Evolutionary conservation across 2,797 vertebrate genomes (phyloP), one percentile per base, ranked within the genome.

Genomic region (Ciconia nigra): DNA sequence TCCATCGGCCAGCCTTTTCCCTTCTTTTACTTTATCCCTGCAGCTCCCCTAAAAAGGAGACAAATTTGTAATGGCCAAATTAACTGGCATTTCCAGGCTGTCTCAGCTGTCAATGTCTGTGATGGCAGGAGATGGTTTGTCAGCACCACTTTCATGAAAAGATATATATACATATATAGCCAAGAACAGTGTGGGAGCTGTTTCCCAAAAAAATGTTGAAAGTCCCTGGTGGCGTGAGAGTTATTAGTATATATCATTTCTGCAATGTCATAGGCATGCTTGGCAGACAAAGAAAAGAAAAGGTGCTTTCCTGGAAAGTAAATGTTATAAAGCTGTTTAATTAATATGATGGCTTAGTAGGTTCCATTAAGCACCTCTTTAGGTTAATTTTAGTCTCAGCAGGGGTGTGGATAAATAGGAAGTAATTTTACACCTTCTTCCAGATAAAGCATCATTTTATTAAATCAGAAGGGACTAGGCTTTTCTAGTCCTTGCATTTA

Each of bases 361-460:
- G 65, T 82, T 61, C 46, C 67, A 67, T 90, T 70, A 92, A 86
- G 72, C 12, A 86, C 15, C 69, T 88, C 62, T 95, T 89, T 70
- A 94, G 59, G 33, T 65, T 95, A 80, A 91, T 94, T 94, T 88
- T 89, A 67, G 42, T 70, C 94, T 92, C 92, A 90, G 80, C 79
- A 90, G 82, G 85, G 37, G 59, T 86, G 69, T 84, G 81, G 74
- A 95, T 89, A 94, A 96, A 94, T 78, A 94, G 78, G 74, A 96
- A 90, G 31, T 37, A 52, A 85, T 93, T 95, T 89, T 94, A 89
- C 28, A 65, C 72, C 90, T 89, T 83, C 80, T 87, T 91, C 62
- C 62, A 91, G 67, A 80, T 76, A 92, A 61, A 92, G 37, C 29
- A 49, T 71, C 35, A 31, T 51, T 94, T 94, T 59, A 78, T 94